Evolutionary conservation across 2,888 invertebrate species (phyloP).

Genomic region (Ophion ventricosus): DNA sequence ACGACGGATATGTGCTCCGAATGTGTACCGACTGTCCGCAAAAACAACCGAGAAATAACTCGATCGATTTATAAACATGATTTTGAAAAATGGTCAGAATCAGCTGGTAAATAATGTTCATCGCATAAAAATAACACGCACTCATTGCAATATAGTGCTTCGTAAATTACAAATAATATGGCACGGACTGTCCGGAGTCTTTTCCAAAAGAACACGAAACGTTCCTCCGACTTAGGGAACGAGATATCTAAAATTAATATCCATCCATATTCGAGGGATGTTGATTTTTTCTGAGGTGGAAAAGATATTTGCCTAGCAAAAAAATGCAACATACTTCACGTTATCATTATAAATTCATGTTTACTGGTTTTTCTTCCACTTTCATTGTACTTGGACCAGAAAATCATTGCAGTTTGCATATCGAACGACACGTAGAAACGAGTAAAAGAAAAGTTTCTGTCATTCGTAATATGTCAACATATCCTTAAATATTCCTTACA

Average conservation of each 20-base stretch:
- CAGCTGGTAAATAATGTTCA: background rate
- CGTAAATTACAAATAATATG: background rate
- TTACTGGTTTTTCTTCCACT: background rate
- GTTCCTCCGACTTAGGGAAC: background rate
- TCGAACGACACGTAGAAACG: background rate
- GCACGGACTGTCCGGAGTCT: background rate
- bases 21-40: background rate
- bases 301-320: background rate
- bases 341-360: background rate
- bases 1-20: no score
- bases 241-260: background rate
- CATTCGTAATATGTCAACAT: background rate
- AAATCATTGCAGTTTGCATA: background rate
- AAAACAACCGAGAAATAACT: background rate
- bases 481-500: background rate
- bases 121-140: background rate
- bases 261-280: background rate
- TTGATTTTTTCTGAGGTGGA: background rate
- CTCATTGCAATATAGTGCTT: background rate
- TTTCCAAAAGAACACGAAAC: background rate
- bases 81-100: background rate
- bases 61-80: background rate
- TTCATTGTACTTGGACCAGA: background rate
- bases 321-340: background rate
- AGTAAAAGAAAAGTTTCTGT: background rate